phyloP scores from a whole-genome alignment of 2,888 invertebrate genomes.

The Euclidia mi region DNA sequence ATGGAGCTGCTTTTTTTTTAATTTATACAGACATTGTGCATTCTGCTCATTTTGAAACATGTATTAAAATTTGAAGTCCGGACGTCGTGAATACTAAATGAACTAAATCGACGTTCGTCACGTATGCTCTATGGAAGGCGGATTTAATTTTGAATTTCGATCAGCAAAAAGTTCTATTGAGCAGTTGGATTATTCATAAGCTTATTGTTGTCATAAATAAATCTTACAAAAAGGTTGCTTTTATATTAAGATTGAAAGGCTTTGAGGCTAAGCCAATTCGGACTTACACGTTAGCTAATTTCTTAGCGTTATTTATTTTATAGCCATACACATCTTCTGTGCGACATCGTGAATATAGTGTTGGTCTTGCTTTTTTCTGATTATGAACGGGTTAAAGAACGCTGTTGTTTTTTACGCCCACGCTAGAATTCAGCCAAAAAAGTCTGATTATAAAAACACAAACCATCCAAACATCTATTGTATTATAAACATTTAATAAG shows the following conservation, averaged over 20 bases:
- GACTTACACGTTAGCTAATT: conserved; percentile 8
- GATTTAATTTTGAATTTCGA: conserved; percentile 40
- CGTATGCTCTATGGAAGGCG: conserved; percentile 37
- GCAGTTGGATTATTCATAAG: conserved; percentile 5
- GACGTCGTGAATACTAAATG: conserved; percentile 44
- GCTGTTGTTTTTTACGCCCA: too few relatives aligned
- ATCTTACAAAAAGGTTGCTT: conserved; percentile 10
- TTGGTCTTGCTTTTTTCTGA: too few relatives aligned
- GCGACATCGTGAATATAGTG: conserved; percentile 1
- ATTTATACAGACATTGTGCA: conserved; percentile 54
- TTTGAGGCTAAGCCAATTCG: conserved; percentile 11
- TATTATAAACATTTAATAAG: too few relatives aligned
- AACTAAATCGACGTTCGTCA: conserved; percentile 51
- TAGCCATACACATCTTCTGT: conserved; percentile 20
- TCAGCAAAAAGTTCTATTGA: conserved; percentile 22
- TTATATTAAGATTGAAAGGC: conserved; percentile 16
- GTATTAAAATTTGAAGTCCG: conserved; percentile 56
- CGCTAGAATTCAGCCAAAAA: too few relatives aligned
- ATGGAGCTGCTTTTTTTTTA: conserved; percentile 60
- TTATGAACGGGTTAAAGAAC: not conserved
- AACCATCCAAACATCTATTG: too few relatives aligned
- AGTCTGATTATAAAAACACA: too few relatives aligned
- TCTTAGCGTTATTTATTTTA: conserved; percentile 15
- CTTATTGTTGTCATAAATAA: conserved; percentile 14
- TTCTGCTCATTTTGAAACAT: conserved; percentile 63